Base-by-base conservation (phyloP, 2,888 invertebrate species). In the Drosophila aldrichi region DNA sequence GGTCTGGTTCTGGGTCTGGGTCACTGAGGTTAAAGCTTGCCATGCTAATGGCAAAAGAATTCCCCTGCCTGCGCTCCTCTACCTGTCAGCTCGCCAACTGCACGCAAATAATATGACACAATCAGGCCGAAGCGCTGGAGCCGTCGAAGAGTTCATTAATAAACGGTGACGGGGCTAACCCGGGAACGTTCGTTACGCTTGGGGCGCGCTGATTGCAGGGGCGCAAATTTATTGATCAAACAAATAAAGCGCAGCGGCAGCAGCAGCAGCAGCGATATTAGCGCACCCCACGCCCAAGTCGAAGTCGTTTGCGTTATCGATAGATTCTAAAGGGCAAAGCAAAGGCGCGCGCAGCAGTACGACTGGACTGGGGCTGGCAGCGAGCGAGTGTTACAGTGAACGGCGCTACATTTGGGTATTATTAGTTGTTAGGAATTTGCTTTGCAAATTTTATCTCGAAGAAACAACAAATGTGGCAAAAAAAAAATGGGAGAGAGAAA, bases 191-290 rank as follows among this genome's bases (percentile, higher is more conserved):
- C 43, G 51, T 48, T 48, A 18, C 18, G 16, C 16, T 51, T 41
- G 41, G 62, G 41, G 48, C 44, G 55, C 41, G 40, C 59, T 66
- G 70, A 81, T 57, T 63, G 65, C 59, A 56, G 63, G 68, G 61
- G 59, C 70, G 62, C 60, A 63, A 87, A 88, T 71, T 82, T 84
- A 84, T 84, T 88, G 84, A 84, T 84, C 84, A 84, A 84, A 84
- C 84, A 84, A 88, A 82, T 82, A 76, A 84, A 81, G 73, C 84
- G 80, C 84, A 77, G n/a, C 40, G 3, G 22, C 61, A 18, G 79
- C 83, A 74, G 36, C 36, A 12, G 14, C 38, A 16, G 16, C 38
- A 66, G 22, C 20, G 8, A 40, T 22, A 68, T 49, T 49, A 49
- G 49, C 49, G 32, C 29, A 18, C 49, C 49, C 49, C 49, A 49